Evolutionary conservation across 1,140 invertebrate species (phyloP), one percentile per base, ranked within the genome.

Genomic region (Lanistes nyassanus): DNA sequence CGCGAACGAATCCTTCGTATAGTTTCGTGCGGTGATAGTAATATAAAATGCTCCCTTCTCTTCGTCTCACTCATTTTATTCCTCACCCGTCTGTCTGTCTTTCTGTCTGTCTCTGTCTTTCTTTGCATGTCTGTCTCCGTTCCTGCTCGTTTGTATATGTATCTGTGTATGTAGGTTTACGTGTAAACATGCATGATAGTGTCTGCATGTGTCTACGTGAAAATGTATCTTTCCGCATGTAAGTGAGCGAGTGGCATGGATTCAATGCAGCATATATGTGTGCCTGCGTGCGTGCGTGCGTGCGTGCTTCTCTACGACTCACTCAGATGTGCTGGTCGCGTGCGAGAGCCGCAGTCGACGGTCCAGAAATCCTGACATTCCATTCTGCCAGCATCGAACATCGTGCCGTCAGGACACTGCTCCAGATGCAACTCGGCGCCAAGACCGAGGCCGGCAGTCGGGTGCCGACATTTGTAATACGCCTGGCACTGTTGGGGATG

Each of bases 261-360:
- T 2, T n/a, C 2, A 31, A 4, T n/a, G 0, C 11, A 3, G 62
- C 29, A 47, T 34, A 26, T 42, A 31, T 69, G 39, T 31, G 67
- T 29, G n/a, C 26, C n/a, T 53, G 67, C 26, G 67, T 69, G 67
- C n/a, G 19, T 69, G 67, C 42, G 26, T 55, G 51, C 21, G 67
- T 69, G 67, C 21, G 67, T 55, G 51, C 23, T 2, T 65, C 0
- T 65, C 7, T 36, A 9, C 19, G 31, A 9, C 7, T 21, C 34
- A 65, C 62, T 34, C 6, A 0, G 4, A 11, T 6, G 2, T 23
- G 31, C 3, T 6, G 7, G 31, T 37, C 62, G 19, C 0, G n/a
- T 34, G n/a, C 62, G 9, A 3, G 0, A n/a, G 21, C 42, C 42
- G 0, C 42, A 47, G 42, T 47, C 42, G 42, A 47, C 42, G 0